These are phyloP conservation scores for Camelus bactrianus DNA, from an alignment of 2,113 vertebrate species.

Conservation along the genomic window DNA sequence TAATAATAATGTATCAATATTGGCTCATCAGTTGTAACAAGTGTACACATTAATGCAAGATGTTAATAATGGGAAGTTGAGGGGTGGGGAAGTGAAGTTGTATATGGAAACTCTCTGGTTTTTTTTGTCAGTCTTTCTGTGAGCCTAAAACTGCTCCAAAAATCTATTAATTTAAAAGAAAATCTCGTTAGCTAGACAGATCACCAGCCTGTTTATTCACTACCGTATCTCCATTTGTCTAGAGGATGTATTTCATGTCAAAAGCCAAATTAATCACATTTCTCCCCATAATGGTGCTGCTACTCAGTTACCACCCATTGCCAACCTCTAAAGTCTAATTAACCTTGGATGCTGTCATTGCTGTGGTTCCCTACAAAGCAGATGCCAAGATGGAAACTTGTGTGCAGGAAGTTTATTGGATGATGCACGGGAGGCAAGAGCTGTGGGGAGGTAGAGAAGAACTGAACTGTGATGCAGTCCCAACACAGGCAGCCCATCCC, in stretches of 20 bases:
- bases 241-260: conserved; percentile 29
- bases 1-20: neutral
- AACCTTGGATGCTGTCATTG: neutral
- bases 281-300: neutral
- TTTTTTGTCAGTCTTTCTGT: neutral
- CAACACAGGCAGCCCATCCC: neutral
- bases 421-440: neutral
- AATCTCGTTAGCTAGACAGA: neutral
- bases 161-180: conserved; percentile 12
- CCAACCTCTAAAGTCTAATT: neutral
- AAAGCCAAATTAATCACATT: conserved; percentile 44
- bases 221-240: neutral
- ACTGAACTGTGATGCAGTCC: neutral
- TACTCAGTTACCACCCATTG: neutral
- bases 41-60: neutral
- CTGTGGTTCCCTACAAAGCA: neutral
- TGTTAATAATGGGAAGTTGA: neutral
- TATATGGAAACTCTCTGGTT: neutral
- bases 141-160: conserved; percentile 2
- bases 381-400: neutral
- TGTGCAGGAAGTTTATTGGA: neutral
- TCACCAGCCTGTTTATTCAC: conserved; percentile 14
- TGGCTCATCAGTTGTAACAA: neutral
- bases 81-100: neutral
- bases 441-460: neutral